Percentiles rank a stretch among this genome's conserved stretches.
Evolutionary conservation across 2,797 vertebrate genomes (phyloP).

Genomic region (Falco rusticolus): DNA sequence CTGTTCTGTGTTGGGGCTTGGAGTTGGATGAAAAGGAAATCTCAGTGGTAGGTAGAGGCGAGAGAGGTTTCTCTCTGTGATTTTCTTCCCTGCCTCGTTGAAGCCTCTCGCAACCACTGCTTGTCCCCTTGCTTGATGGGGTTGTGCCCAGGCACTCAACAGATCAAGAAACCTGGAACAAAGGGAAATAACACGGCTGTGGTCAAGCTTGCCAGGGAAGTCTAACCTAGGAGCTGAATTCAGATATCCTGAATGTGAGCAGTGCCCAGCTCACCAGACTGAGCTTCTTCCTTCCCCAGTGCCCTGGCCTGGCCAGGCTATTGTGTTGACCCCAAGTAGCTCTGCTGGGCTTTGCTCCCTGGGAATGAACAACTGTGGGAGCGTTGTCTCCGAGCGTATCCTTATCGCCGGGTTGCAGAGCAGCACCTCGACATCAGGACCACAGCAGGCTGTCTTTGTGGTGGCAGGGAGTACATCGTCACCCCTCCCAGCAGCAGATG

Average conservation of each 20-base stretch:
- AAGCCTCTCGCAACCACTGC: not conserved
- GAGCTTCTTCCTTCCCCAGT: not conserved
- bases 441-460: not conserved
- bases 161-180: not conserved
- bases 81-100: not conserved
- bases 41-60: not conserved
- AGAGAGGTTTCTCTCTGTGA: not conserved
- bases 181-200: not conserved
- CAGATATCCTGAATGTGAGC: not conserved
- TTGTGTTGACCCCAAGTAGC: not conserved
- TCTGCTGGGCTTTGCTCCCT: not conserved
- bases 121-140: not conserved
- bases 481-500: slow-evolving; percentile 26
- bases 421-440: not conserved
- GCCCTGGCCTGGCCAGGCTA: not conserved
- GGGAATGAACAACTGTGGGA: not conserved
- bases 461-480: not conserved
- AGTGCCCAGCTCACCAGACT: not conserved
- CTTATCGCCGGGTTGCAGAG: not conserved
- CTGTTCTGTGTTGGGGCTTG: not conserved
- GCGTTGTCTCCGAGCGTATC: rapidly evolving
- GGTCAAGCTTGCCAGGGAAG: not conserved
- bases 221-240: not conserved
- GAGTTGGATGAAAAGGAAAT: not conserved
- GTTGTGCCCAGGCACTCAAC: not conserved